Percentiles rank a stretch among this genome's conserved stretches.
These are phyloP conservation scores for Eupithecia vulgata DNA, from an alignment of 2,888 invertebrate genomes.

Conservation along the genomic window DNA sequence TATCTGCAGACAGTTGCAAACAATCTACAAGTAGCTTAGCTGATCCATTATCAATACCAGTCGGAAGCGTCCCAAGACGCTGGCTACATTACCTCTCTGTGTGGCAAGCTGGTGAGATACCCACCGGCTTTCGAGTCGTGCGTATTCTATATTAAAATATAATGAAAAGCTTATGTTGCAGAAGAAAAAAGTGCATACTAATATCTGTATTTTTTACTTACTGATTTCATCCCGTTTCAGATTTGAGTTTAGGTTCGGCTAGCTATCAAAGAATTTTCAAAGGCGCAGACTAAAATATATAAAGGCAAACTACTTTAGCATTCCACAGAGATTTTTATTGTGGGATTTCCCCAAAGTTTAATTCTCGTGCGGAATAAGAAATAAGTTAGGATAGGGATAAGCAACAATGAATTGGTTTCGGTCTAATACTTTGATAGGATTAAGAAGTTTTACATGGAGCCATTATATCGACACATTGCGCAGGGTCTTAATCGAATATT, in stretches of 20 bases:
- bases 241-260: not conserved
- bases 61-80: too few relatives aligned
- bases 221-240: not conserved
- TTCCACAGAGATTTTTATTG: constrained; percentile 62
- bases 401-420: constrained; percentile 36
- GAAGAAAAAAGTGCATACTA: not conserved
- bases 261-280: not conserved
- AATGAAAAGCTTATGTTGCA: too few relatives aligned
- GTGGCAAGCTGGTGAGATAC: too few relatives aligned
- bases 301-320: constrained; percentile 72
- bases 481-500: not conserved
- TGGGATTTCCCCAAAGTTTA: constrained; percentile 52
- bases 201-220: not conserved
- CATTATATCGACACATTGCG: constrained; percentile 8
- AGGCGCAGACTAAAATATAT: constrained; percentile 46
- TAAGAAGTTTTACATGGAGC: constrained; percentile 13
- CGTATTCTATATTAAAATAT: too few relatives aligned
- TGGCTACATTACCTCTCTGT: too few relatives aligned
- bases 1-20: too few relatives aligned
- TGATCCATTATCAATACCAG: too few relatives aligned
- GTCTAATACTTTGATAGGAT: constrained; percentile 15
- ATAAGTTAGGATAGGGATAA: constrained; percentile 37
- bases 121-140: too few relatives aligned
- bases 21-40: too few relatives aligned
- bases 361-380: constrained; percentile 38